Percentiles rank a stretch among this genome's conserved stretches.
These are phyloP conservation scores for Tachysurus fulvidraco DNA, from an alignment of 2,113 vertebrate species.

Conservation along the genomic window DNA sequence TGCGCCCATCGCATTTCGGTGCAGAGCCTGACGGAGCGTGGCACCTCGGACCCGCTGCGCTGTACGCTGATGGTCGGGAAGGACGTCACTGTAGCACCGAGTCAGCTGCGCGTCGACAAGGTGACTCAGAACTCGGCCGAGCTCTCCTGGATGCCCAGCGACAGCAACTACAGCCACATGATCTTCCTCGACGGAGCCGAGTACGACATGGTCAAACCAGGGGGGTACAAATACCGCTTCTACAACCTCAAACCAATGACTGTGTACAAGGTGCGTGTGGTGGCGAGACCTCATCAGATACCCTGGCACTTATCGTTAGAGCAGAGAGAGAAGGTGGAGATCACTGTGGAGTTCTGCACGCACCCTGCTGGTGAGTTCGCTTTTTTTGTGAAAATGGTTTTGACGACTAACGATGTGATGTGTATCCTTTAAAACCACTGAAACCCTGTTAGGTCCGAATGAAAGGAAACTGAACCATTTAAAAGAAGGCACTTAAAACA, in stretches of 20 bases:
- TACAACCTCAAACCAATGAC: conserved; percentile 88
- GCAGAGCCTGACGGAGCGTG: conserved; percentile 86
- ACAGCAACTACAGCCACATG: conserved; percentile 95
- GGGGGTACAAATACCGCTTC: conserved; percentile 89
- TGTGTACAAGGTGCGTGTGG: conserved; percentile 88
- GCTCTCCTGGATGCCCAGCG: conserved; percentile 93
- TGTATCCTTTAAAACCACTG: neutral
- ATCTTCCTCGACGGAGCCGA: conserved; percentile 94
- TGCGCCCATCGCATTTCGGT: conserved; percentile 89
- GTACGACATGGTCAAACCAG: conserved; percentile 86
- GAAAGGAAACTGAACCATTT: too few relatives aligned
- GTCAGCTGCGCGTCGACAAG: conserved; percentile 85
- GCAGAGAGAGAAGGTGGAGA: conserved; percentile 91
- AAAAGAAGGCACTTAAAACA: too few relatives aligned
- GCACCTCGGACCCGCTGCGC: conserved; percentile 87
- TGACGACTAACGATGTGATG: neutral
- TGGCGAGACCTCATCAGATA: conserved; percentile 94
- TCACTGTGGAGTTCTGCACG: conserved; percentile 90
- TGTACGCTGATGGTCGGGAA: conserved; percentile 94
- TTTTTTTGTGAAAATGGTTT: neutral
- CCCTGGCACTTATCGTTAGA: conserved; percentile 96
- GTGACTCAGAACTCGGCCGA: conserved; percentile 87
- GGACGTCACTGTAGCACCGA: conserved; percentile 91
- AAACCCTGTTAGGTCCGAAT: neutral
- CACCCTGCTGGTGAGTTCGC: conserved; percentile 87